phyloP scores from a whole-genome alignment of 1,140 invertebrate genomes.

The Temnothorax longispinosus region DNA sequence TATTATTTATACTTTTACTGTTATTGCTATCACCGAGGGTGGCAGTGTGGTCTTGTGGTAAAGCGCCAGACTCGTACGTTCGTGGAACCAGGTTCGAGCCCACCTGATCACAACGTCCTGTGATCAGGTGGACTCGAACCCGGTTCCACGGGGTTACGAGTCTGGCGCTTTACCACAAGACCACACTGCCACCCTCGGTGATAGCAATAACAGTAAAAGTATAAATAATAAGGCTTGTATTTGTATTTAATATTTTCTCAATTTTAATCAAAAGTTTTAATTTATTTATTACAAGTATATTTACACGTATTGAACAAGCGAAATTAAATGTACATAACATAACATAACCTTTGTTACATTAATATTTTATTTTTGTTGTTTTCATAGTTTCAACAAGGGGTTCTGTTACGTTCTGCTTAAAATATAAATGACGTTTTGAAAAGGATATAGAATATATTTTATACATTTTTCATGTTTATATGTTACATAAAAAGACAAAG shows the following conservation, averaged over 20 bases:
- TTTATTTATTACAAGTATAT: background rate
- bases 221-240: background rate
- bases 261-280: background rate
- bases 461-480: constrained; percentile 16
- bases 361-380: background rate
- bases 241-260: constrained; percentile 20
- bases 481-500: background rate
- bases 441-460: constrained; percentile 14
- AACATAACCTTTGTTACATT: background rate
- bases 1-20: no score
- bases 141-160: no score
- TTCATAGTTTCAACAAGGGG: background rate
- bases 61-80: no score
- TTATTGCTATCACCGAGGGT: no score
- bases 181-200: no score
- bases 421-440: constrained; percentile 3
- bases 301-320: background rate
- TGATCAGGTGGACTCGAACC: no score
- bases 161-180: no score
- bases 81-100: no score
- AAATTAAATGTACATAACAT: constrained; percentile 11
- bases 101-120: no score
- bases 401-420: background rate
- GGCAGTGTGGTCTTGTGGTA: no score
- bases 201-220: background rate